These are phyloP conservation scores for Stomatorhinus ivindoensis DNA, from an alignment of 2,113 vertebrate genomes.

Conservation along the genomic window DNA sequence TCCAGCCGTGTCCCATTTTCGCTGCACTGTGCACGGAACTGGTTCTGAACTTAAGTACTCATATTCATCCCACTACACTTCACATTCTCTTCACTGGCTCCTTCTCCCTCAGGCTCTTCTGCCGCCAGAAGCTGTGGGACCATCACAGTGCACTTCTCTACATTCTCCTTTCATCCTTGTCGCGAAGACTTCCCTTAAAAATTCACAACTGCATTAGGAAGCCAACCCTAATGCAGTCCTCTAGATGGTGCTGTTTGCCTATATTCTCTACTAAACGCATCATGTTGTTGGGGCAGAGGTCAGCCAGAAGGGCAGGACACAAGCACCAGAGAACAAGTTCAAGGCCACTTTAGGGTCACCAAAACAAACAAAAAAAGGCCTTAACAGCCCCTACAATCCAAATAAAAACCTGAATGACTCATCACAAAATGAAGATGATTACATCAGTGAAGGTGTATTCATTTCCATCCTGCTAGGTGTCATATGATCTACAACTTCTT, in stretches of 20 bases:
- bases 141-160: background rate
- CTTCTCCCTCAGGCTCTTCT: background rate
- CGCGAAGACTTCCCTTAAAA: background rate
- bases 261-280: background rate
- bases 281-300: background rate
- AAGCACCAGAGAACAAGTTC: background rate
- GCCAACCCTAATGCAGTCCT: background rate
- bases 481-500: background rate
- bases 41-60: background rate
- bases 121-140: background rate
- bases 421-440: background rate
- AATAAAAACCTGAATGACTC: background rate
- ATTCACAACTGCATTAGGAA: background rate
- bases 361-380: background rate
- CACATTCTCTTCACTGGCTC: background rate
- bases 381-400: background rate
- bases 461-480: background rate
- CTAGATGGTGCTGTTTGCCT: background rate
- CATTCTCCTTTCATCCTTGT: background rate
- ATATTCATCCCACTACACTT: background rate
- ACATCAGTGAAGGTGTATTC: background rate
- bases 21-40: background rate
- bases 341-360: background rate
- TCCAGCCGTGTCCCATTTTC: background rate
- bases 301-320: background rate